A percentile compares a stretch with the other conserved stretches of the same genome.
Evolutionary conservation across 2,888 invertebrate genomes (phyloP).

Genomic region (Atherix ibis): DNA sequence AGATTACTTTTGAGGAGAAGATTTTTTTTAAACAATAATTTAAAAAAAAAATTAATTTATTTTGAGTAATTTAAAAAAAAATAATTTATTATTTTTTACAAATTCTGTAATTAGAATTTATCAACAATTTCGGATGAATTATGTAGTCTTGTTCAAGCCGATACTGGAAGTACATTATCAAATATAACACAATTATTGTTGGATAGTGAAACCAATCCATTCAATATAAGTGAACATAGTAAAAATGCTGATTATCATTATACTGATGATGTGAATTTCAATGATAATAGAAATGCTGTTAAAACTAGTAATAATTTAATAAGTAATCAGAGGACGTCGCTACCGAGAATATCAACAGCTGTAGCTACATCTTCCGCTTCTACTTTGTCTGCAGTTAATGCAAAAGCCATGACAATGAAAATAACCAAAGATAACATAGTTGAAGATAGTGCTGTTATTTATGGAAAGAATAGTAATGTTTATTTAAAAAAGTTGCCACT

Average conservation of each 20-base stretch:
- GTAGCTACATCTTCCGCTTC: not conserved
- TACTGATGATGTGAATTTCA: constrained; percentile 8
- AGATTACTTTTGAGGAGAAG: not conserved
- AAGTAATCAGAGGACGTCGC: constrained; percentile 8
- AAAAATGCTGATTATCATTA: constrained; percentile 7
- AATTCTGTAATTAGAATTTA: too few relatives aligned
- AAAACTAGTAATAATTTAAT: constrained; percentile 7
- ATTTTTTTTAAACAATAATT: not conserved
- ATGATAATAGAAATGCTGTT: constrained; percentile 8
- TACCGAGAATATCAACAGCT: constrained; percentile 3
- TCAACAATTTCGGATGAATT: not conserved
- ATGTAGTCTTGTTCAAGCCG: constrained; percentile 10
- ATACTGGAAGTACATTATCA: constrained; percentile 30
- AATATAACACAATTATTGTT: constrained; percentile 32
- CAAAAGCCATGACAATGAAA: constrained; percentile 3
- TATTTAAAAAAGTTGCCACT: constrained; percentile 1
- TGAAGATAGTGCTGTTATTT: not conserved
- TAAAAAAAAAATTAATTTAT: not conserved
- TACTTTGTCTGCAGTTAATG: not conserved
- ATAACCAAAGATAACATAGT: constrained; percentile 2
- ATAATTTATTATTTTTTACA: too few relatives aligned
- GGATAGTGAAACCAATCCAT: constrained; percentile 29
- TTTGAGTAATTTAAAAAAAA: not conserved
- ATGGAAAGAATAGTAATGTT: not conserved
- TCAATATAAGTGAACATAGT: constrained; percentile 23